Evolutionary conservation across 2,113 vertebrate genomes (phyloP).

Genomic region (Maccullochella peelii): DNA sequence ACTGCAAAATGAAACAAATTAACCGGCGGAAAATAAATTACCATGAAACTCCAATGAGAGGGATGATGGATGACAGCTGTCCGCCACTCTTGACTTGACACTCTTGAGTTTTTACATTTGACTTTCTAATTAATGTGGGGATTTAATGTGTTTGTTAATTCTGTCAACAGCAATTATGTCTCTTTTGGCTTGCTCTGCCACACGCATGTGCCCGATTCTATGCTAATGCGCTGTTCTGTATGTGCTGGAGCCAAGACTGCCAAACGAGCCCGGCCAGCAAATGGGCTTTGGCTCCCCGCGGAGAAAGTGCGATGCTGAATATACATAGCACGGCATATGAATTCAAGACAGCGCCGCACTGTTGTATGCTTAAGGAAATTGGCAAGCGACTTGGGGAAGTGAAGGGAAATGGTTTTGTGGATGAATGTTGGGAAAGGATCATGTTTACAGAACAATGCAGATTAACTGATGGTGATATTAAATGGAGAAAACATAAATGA

Average conservation of each 20-base stretch:
- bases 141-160: slow-evolving; percentile 87
- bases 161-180: slow-evolving; percentile 86
- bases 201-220: slow-evolving; percentile 69
- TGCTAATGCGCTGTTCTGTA: slow-evolving; percentile 78
- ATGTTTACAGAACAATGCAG: slow-evolving; percentile 65
- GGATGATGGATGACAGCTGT: slow-evolving; percentile 82
- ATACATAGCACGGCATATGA: slow-evolving; percentile 70
- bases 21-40: slow-evolving; percentile 74
- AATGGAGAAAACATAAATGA: slow-evolving; percentile 42
- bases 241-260: slow-evolving; percentile 70
- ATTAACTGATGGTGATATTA: slow-evolving; percentile 64
- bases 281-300: slow-evolving; percentile 72
- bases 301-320: slow-evolving; percentile 69
- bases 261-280: slow-evolving; percentile 74
- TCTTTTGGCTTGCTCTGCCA: slow-evolving; percentile 75
- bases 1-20: slow-evolving; percentile 73
- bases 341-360: slow-evolving; percentile 59
- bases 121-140: slow-evolving; percentile 84
- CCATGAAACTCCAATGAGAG: slow-evolving; percentile 77
- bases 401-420: slow-evolving; percentile 71
- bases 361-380: slow-evolving; percentile 79
- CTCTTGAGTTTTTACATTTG: slow-evolving; percentile 83
- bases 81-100: slow-evolving; percentile 72
- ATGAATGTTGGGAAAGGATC: slow-evolving; percentile 63
- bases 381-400: slow-evolving; percentile 67